Percentiles rank a stretch among this genome's conserved stretches.
Conservation (phyloP, 2,113 vertebrate species). For the Accipiter virgatus region DNA sequence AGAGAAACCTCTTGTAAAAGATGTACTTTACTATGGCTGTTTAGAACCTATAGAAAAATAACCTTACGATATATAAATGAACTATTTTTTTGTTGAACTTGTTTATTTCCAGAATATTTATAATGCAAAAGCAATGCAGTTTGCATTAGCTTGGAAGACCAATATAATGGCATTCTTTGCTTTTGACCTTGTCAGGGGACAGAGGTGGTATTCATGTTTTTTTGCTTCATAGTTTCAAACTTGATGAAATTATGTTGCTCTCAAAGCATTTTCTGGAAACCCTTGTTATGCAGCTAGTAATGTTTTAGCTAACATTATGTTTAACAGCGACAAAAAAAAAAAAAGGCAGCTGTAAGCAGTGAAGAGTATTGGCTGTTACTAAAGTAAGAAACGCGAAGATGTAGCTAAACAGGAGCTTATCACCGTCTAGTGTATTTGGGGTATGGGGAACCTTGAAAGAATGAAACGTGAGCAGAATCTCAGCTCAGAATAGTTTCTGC, state of each 20-base stretch:
- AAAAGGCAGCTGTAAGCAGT: background rate
- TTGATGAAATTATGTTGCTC: background rate
- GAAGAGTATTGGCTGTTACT: background rate
- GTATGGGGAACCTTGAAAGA: background rate
- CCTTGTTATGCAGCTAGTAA: background rate
- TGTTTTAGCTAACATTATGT: background rate
- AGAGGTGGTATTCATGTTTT: background rate
- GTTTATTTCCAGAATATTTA: background rate
- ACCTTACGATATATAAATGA: background rate
- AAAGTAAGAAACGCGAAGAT: background rate
- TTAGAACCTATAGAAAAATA: background rate
- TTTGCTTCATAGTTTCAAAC: background rate
- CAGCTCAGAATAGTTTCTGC: background rate
- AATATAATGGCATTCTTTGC: background rate
- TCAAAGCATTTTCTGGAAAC: background rate
- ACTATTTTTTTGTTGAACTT: background rate
- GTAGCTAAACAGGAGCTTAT: background rate
- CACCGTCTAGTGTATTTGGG: background rate
- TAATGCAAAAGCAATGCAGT: background rate
- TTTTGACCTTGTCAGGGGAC: background rate
- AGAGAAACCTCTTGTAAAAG: background rate
- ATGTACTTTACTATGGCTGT: too few relatives aligned
- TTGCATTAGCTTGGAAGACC: background rate
- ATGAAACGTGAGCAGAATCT: background rate
- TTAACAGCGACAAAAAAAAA: too few relatives aligned